Base-by-base conservation (phyloP, 2,888 invertebrate genomes). In the Octonoba sinensis region DNA sequence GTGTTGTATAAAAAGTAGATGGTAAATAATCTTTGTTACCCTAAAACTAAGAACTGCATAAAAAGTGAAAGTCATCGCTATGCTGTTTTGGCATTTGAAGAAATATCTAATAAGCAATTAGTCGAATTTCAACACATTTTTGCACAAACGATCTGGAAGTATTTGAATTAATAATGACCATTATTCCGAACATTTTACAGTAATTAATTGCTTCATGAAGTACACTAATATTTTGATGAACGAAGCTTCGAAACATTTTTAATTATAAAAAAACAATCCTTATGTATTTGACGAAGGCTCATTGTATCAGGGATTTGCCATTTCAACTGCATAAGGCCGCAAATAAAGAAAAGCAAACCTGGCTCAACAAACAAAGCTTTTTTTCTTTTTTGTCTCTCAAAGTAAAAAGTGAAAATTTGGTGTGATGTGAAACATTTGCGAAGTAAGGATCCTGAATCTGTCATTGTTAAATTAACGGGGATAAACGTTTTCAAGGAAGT, bases 21-120 rank as follows among this genome's bases (percentile, higher is more conserved):
- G 3, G 2, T 27, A 2, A 27, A 6, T 27, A 27, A 27, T 2
- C 6, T 3, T 27, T 2, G 2, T 27, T 3, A 27, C 3, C 27
- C 27, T 27, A 27, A 27, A 27, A 6, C 27, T 27, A 27, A 27
- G n/a, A n/a, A n/a, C n/a, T n/a, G n/a, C 27, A 6, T 3, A 27
- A 27, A 27, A 27, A 27, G 27, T 27, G 27, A 27, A 27, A 27
- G 27, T 27, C n/a, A n/a, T n/a, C n/a, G n/a, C n/a, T n/a, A n/a
- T 36, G 36, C 36, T 36, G 36, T 36, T 11, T 6, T 8, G 1
- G 6, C 11, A 56, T 56, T 65, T 57, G 57, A 64, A 44, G 46
- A 36, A 57, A 24, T 46, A 57, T 56, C 56, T 74, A 56, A 74
- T 74, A 56, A 74, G 24, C 56, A 74, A 65, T 74, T 74, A 65